Conservation (phyloP, 2,797 vertebrate species). For the Gymnoscopelus microlampas region DNA sequence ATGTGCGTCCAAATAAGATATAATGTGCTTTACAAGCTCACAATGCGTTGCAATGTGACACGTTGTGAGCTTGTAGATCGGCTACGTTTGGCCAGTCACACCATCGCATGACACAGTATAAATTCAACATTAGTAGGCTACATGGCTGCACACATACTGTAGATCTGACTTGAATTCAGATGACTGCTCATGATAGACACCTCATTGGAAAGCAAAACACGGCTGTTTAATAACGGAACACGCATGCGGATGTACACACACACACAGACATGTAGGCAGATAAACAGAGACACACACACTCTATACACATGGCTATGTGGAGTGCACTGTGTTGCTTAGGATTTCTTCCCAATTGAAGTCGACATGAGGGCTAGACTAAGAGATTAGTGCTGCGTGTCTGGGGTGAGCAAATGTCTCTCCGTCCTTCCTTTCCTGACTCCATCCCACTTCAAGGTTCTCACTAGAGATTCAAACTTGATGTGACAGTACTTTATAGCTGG, state of each 20-base stretch:
- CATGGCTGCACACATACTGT: slow-evolving; percentile 26
- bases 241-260: slow-evolving; percentile 24
- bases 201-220: slow-evolving; percentile 31
- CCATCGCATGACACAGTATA: too few relatives aligned
- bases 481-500: slow-evolving; percentile 39
- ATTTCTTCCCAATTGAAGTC: slow-evolving; percentile 46
- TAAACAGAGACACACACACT: slow-evolving; percentile 2
- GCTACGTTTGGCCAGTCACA: too few relatives aligned
- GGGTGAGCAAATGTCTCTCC: slow-evolving; percentile 28
- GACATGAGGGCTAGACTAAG: slow-evolving; percentile 47
- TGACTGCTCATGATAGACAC: slow-evolving; percentile 20
- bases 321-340: slow-evolving; percentile 25
- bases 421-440: slow-evolving; percentile 23
- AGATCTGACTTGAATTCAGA: slow-evolving; percentile 51
- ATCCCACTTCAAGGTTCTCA: slow-evolving; percentile 21
- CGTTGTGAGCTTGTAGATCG: too few relatives aligned
- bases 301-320: slow-evolving; percentile 12
- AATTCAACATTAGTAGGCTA: background rate
- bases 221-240: slow-evolving; percentile 21
- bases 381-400: slow-evolving; percentile 35
- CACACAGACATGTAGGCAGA: slow-evolving; percentile 1
- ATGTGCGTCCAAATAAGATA: slow-evolving; percentile 14
- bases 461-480: slow-evolving; percentile 30
- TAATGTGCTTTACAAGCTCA: too few relatives aligned
- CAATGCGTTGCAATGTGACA: too few relatives aligned